Evolutionary conservation across 53 echinoderm and acorn worm genomes (phyloP).

Genomic region (Stichopus horrens): DNA sequence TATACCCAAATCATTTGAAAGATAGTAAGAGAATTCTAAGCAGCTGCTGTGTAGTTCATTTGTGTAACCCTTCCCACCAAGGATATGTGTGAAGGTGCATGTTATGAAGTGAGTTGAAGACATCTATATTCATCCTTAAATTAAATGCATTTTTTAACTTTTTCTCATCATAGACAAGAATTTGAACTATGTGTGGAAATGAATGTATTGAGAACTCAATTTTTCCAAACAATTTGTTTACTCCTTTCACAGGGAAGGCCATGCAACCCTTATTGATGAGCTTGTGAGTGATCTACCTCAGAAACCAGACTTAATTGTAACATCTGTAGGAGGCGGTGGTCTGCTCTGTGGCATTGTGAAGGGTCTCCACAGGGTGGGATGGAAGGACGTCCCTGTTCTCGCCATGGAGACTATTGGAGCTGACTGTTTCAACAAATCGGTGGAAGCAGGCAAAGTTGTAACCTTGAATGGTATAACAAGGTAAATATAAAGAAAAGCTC

Average conservation of each 20-base stretch:
- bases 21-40: too few relatives aligned
- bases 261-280: slow-evolving; percentile 73
- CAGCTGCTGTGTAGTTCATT: too few relatives aligned
- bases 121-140: too few relatives aligned
- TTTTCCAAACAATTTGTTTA: background rate
- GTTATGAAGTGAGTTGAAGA: too few relatives aligned
- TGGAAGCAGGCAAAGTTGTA: slow-evolving; percentile 78
- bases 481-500: slow-evolving; percentile 34
- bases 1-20: too few relatives aligned
- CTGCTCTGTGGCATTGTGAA: slow-evolving; percentile 83
- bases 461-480: slow-evolving; percentile 90
- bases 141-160: background rate
- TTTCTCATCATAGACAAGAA: too few relatives aligned
- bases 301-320: slow-evolving; percentile 76
- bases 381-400: slow-evolving; percentile 82
- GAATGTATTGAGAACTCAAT: background rate
- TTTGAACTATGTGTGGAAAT: too few relatives aligned
- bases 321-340: slow-evolving; percentile 88
- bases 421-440: slow-evolving; percentile 74
- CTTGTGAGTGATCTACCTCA: slow-evolving; percentile 55
- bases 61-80: too few relatives aligned
- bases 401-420: slow-evolving; percentile 97
- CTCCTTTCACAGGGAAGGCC: slow-evolving; percentile 73
- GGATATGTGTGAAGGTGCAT: too few relatives aligned
- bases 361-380: slow-evolving; percentile 80